Percentiles rank a stretch among this genome's conserved stretches.
Conservation (phyloP, 2,797 vertebrate species). For the Pangasius larnaudii region DNA sequence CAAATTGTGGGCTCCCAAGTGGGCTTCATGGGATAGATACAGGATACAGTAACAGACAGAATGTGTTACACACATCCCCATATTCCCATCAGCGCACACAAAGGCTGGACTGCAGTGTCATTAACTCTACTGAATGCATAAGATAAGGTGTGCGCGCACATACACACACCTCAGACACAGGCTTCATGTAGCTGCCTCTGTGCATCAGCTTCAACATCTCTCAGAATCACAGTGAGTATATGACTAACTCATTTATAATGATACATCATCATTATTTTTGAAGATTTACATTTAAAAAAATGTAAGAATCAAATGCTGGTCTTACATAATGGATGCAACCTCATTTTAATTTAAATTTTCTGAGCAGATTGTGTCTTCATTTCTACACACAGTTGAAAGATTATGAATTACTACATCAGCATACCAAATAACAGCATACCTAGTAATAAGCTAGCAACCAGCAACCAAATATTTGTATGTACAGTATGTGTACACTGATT, state of each 20-base stretch:
- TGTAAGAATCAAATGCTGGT: not conserved
- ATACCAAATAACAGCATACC: not conserved
- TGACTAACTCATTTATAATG: not conserved
- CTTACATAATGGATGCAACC: not conserved
- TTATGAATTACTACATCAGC: not conserved
- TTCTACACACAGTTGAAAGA: not conserved
- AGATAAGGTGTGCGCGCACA: not conserved
- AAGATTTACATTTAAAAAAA: not conserved
- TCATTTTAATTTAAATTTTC: not conserved
- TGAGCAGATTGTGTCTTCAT: not conserved
- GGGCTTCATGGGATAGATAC: slow-evolving; percentile 6
- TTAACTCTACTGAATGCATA: slow-evolving; percentile 14
- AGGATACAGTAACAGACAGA: not conserved
- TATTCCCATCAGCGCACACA: slow-evolving; percentile 22
- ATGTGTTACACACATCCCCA: not conserved
- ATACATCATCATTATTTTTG: not conserved
- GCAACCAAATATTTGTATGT: not conserved
- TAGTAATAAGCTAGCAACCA: not conserved
- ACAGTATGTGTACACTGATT: not conserved
- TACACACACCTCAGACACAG: not conserved
- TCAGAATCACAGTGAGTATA: slow-evolving; percentile 47
- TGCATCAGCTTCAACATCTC: slow-evolving; percentile 2
- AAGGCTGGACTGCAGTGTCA: slow-evolving; percentile 1
- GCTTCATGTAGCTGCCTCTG: not conserved
- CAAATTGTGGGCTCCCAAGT: slow-evolving; percentile 5